Evolutionary conservation across 2,888 invertebrate species (phyloP).

Genomic region (Drosophila hawaiiensis): DNA sequence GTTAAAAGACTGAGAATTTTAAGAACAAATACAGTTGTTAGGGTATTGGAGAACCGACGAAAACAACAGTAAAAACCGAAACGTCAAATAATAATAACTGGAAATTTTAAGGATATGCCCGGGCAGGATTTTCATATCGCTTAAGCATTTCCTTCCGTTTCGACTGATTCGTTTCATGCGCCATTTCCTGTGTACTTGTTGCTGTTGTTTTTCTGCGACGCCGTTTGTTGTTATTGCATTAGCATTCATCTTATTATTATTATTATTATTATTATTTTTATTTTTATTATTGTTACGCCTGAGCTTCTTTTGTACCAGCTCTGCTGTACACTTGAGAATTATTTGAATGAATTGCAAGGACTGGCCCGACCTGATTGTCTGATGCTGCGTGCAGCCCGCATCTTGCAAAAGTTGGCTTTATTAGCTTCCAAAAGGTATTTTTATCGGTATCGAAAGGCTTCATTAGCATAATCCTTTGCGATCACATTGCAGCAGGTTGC

Average conservation of each 20-base stretch:
- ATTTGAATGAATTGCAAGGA: not conserved
- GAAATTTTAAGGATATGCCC: constrained; percentile 49
- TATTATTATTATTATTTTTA: constrained; percentile 21
- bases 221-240: constrained; percentile 31
- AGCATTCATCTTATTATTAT: constrained; percentile 27
- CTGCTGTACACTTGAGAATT: not conserved
- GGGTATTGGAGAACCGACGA: not conserved
- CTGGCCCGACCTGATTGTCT: not conserved
- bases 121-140: constrained; percentile 60
- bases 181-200: constrained; percentile 61
- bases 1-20: not conserved
- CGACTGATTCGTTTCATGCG: constrained; percentile 58
- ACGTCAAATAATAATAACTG: constrained; percentile 44
- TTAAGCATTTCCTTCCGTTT: constrained; percentile 75
- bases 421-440: not conserved
- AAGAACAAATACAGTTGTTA: not conserved
- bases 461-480: constrained; percentile 33
- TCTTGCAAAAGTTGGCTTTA: not conserved
- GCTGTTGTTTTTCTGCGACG: constrained; percentile 1
- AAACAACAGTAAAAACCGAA: constrained; percentile 6
- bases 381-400: not conserved
- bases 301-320: not conserved
- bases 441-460: constrained; percentile 17
- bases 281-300: constrained; percentile 11
- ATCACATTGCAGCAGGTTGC: constrained; percentile 19